Evolutionary conservation across 2,888 invertebrate species (phyloP).

Genomic region (Chorisops tibialis): DNA sequence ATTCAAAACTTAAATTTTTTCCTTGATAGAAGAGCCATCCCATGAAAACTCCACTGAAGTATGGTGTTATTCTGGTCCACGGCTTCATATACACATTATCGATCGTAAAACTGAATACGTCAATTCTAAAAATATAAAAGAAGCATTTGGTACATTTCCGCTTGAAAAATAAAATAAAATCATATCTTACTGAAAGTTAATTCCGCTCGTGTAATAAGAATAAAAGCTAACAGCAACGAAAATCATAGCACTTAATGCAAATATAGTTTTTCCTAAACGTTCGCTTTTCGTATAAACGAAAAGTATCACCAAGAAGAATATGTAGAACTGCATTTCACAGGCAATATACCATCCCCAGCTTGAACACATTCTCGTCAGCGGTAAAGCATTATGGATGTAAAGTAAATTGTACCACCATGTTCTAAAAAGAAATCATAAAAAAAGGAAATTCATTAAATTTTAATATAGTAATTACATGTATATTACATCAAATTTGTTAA

Average conservation of each 20-base stretch:
- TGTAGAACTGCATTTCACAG: constrained; percentile 44
- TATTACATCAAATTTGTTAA: too few relatives aligned
- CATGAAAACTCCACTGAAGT: constrained; percentile 42
- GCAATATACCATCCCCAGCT: constrained; percentile 46
- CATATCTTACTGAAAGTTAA: constrained; percentile 43
- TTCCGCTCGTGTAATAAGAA: constrained; percentile 40
- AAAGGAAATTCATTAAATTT: too few relatives aligned
- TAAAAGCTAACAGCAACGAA: constrained; percentile 38
- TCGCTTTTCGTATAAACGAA: constrained; percentile 41
- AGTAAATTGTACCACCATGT: constrained; percentile 43
- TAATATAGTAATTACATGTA: too few relatives aligned
- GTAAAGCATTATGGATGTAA: constrained; percentile 41
- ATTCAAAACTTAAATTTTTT: constrained; percentile 27
- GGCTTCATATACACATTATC: constrained; percentile 43
- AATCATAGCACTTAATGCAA: constrained; percentile 35
- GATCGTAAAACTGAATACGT: constrained; percentile 41
- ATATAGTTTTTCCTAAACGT: constrained; percentile 37
- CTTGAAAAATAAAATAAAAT: not conserved
- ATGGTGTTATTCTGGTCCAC: constrained; percentile 43
- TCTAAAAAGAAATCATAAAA: constrained; percentile 34
- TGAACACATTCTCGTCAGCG: constrained; percentile 40
- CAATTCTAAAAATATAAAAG: constrained; percentile 37
- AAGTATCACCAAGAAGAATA: constrained; percentile 39
- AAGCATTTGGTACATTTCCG: not conserved
- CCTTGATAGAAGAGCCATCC: constrained; percentile 39